Conservation (phyloP, 2,797 vertebrate species). For the Scyliorhinus canicula region DNA sequence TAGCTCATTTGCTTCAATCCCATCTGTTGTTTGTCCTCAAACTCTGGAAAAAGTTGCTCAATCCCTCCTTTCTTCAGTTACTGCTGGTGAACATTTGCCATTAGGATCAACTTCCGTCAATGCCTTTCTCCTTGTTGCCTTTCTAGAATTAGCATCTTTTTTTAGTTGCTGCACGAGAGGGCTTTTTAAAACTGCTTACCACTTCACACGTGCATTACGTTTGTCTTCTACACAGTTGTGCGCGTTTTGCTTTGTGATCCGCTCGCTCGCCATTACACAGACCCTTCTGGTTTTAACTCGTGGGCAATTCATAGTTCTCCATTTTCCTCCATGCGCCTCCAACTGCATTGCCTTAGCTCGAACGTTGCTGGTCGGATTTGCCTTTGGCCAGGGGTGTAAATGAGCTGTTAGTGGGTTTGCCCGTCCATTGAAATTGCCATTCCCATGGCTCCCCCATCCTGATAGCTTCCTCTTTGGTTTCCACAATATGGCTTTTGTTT, state of each 20-base stretch:
- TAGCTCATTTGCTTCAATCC: background rate
- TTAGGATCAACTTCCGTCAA: background rate
- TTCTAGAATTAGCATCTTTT: background rate
- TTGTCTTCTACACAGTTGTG: background rate
- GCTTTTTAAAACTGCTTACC: background rate
- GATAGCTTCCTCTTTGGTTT: background rate
- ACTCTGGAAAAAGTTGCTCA: background rate
- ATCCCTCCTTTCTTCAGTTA: background rate
- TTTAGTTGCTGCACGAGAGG: too few species aligned
- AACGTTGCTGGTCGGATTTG: too few species aligned
- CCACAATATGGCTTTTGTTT: too few species aligned
- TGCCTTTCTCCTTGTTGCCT: background rate
- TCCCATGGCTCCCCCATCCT: background rate
- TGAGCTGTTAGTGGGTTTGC: background rate
- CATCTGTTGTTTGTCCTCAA: background rate
- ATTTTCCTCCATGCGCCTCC: background rate
- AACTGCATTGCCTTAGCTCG: background rate
- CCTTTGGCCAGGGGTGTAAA: background rate
- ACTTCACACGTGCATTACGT: background rate
- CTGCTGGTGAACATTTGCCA: background rate
- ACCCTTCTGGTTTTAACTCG: background rate
- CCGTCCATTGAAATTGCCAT: background rate
- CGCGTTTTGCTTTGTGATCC: background rate
- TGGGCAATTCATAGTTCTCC: background rate
- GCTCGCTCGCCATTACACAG: background rate